Conservation (phyloP, 2,113 vertebrate genomes). For the Megaleporinus macrocephalus region DNA sequence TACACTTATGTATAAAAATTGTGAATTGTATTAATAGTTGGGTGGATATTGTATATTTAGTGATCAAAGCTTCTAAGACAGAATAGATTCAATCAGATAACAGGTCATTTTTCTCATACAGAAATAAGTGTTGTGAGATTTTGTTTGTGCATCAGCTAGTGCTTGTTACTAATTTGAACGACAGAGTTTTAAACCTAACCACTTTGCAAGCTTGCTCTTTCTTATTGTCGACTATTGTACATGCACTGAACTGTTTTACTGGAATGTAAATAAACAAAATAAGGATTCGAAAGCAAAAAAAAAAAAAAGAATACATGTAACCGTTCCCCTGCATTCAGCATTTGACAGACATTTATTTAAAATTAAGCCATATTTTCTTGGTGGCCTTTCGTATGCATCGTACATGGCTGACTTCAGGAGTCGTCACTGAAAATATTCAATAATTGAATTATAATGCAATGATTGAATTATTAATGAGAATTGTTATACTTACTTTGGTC, state of each 20-base stretch:
- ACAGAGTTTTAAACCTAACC: conserved; percentile 25
- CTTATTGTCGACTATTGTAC: conserved; percentile 36
- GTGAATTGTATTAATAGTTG: conserved; percentile 28
- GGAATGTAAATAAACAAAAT: conserved; percentile 51
- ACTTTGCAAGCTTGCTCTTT: conserved; percentile 16
- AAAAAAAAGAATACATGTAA: not conserved
- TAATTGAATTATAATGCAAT: not conserved
- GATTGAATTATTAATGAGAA: not conserved
- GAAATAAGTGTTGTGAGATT: conserved; percentile 2
- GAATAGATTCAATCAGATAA: conserved; percentile 27
- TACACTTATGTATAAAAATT: conserved; percentile 22
- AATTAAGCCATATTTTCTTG: not conserved
- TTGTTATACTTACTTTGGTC: not conserved
- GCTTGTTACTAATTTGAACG: conserved; percentile 36
- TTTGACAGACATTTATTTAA: not conserved
- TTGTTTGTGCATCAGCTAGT: conserved; percentile 13
- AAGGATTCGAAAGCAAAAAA: conserved; percentile 22
- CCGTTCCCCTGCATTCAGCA: not conserved
- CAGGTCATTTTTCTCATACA: conserved; percentile 29
- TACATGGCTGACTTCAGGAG: conserved; percentile 21
- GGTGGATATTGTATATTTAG: conserved; percentile 28
- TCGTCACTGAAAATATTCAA: not conserved
- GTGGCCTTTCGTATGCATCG: conserved; percentile 17
- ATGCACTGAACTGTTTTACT: conserved; percentile 37
- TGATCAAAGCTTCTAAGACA: conserved; percentile 9